A percentile compares a stretch with the other conserved stretches of the same genome.
Conservation (phyloP, 2,888 invertebrate species). For the Ditylenchus weischeri region DNA sequence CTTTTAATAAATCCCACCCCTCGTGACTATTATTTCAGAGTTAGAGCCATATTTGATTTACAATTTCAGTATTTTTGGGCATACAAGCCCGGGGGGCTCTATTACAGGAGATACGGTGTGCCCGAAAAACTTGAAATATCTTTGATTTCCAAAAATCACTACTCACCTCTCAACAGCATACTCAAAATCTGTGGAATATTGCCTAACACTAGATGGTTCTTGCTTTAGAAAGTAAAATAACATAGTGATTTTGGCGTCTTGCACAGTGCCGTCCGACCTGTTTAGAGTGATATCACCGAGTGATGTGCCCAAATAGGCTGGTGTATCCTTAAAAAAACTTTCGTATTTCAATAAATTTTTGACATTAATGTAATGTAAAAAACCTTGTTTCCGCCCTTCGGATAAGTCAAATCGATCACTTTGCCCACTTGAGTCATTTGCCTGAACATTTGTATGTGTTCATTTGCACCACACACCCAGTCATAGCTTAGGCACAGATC, state of each 20-base stretch:
- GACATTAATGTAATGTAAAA: not conserved
- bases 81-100: too few species aligned
- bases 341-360: too few species aligned
- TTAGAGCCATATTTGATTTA: too few species aligned
- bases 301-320: constrained; percentile 54
- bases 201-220: constrained; percentile 41
- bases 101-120: too few species aligned
- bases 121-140: too few species aligned
- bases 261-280: constrained; percentile 45
- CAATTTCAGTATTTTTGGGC: too few species aligned
- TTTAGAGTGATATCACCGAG: constrained; percentile 50
- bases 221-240: constrained; percentile 57
- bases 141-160: too few species aligned
- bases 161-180: constrained; percentile 32
- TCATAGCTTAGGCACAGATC: constrained; percentile 41
- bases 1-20: too few species aligned
- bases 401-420: constrained; percentile 51
- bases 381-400: constrained; percentile 55
- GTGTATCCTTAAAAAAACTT: constrained; percentile 48
- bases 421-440: constrained; percentile 47
- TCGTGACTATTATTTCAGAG: too few species aligned
- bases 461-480: constrained; percentile 50
- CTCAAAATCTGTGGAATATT: constrained; percentile 52
- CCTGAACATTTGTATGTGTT: constrained; percentile 54
- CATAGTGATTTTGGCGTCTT: constrained; percentile 51